phyloP scores from a whole-genome alignment of 2,888 invertebrate species.

The Acanthosepion pharaonis region DNA sequence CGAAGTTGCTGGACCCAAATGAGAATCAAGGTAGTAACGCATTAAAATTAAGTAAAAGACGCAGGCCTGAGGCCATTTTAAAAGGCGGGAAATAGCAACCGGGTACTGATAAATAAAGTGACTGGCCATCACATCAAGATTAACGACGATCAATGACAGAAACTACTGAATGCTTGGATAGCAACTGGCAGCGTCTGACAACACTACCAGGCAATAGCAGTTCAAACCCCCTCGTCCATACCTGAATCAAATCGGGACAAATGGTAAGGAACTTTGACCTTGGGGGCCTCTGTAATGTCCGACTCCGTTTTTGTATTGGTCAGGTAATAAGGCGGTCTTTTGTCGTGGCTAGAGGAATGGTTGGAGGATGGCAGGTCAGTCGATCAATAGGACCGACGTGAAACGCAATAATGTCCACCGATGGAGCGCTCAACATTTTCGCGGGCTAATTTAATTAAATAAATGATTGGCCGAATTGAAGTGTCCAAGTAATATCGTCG shows the following conservation, averaged over 20 bases:
- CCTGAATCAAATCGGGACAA: slow-evolving; percentile 24
- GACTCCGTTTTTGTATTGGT: neutral
- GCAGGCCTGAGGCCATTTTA: neutral
- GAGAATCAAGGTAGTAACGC: neutral
- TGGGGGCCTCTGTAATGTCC: neutral
- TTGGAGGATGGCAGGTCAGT: neutral
- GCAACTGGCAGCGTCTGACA: neutral
- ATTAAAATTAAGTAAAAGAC: neutral
- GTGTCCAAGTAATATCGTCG: neutral
- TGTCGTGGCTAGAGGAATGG: neutral
- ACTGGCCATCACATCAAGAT: neutral
- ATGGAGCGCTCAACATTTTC: neutral
- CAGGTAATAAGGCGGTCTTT: neutral
- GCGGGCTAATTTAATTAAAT: slow-evolving; percentile 9
- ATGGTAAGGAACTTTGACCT: slow-evolving; percentile 33
- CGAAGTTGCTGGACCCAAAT: too few relatives aligned
- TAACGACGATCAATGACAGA: neutral
- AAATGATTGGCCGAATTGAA: neutral
- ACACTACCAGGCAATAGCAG: neutral
- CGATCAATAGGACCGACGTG: slow-evolving; percentile 22
- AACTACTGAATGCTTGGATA: neutral
- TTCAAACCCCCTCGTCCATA: neutral
- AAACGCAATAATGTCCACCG: neutral
- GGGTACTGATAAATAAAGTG: neutral
- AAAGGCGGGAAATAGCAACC: neutral